Base-by-base conservation (phyloP, 2,113 vertebrate genomes). In the Sorex fumeus region DNA sequence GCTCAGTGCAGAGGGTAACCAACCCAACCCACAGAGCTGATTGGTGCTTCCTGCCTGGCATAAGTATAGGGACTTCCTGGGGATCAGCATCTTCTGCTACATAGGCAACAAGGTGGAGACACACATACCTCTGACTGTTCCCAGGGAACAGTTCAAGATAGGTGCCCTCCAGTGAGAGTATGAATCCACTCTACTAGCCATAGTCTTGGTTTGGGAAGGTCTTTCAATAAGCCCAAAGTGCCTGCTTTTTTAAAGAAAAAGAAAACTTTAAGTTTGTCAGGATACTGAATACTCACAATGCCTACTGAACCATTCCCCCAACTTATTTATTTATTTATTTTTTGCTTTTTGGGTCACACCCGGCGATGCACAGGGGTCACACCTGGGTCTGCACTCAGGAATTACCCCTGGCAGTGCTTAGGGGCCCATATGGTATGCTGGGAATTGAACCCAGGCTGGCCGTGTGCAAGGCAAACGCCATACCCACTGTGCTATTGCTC, bases 231-330 rank as follows among this genome's bases (percentile, higher is more conserved):
- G 18, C 10, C 25, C 43, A 34, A 75, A 43, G 6, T 34, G 5
- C 27, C 90, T 75, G 8, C 40, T 8, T 71, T 94, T 80, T 15
- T 67, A 74, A 86, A 78, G 45, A 34, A 79, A 88, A 83, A 13
- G 19, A 75, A 78, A 83, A 30, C 23, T 8, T 78, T 53, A 50
- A 60, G 57, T 87, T 28, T 30, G 53, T 83, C 40, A 66, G 85
- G 15, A 2, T 50, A 72, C 2, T 71, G 34, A 71, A 64, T 62
- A 82, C 18, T 91, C 67, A 67, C 10, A 62, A 2, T 6, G 25
- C 1, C 8, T 23, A 23, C 57, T 16, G 18, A 16, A 60, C 6
- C 19, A 19, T 21, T 23, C 57, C 57, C 6, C 57, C 57, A 60
- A 15, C 13, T 53, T n/a, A n/a, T n/a, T n/a, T n/a, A n/a, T n/a